These are phyloP conservation scores for Morpho helenor DNA, from an alignment of 2,888 invertebrate genomes.

Conservation along the genomic window DNA sequence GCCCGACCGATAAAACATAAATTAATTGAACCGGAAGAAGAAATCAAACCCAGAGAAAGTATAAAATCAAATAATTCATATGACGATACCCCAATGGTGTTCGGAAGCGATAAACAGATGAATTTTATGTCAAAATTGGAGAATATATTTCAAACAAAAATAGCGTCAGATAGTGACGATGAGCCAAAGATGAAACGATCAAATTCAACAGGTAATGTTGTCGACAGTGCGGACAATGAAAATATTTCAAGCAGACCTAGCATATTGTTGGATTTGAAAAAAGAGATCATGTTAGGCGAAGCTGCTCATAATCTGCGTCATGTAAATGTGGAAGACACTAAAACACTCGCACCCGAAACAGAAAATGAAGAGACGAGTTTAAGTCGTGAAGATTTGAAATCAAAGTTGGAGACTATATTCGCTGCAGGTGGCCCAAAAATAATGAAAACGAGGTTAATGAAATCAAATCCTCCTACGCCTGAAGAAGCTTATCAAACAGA, in stretches of 20 bases:
- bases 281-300: constrained; percentile 52
- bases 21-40: constrained; percentile 29
- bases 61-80: constrained; percentile 36
- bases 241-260: constrained; percentile 41
- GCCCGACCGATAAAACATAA: constrained; percentile 30
- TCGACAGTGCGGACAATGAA: constrained; percentile 41
- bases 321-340: constrained; percentile 38
- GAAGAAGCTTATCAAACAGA: constrained; percentile 59
- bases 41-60: constrained; percentile 35
- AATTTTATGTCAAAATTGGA: constrained; percentile 67
- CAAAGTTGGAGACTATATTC: constrained; percentile 63
- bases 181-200: constrained; percentile 52
- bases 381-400: constrained; percentile 61
- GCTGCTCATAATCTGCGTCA: constrained; percentile 45
- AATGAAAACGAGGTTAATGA: constrained; percentile 53
- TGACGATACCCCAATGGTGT: constrained; percentile 40
- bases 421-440: constrained; percentile 55
- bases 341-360: constrained; percentile 31
- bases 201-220: constrained; percentile 56
- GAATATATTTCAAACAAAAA: constrained; percentile 59
- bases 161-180: constrained; percentile 40
- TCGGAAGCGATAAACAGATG: constrained; percentile 45
- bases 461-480: constrained; percentile 59
- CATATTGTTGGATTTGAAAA: constrained; percentile 56
- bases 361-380: constrained; percentile 47